Percentiles rank a stretch among this genome's conserved stretches.
Conservation (phyloP, 2,888 invertebrate genomes). For the Hyalella azteca region DNA sequence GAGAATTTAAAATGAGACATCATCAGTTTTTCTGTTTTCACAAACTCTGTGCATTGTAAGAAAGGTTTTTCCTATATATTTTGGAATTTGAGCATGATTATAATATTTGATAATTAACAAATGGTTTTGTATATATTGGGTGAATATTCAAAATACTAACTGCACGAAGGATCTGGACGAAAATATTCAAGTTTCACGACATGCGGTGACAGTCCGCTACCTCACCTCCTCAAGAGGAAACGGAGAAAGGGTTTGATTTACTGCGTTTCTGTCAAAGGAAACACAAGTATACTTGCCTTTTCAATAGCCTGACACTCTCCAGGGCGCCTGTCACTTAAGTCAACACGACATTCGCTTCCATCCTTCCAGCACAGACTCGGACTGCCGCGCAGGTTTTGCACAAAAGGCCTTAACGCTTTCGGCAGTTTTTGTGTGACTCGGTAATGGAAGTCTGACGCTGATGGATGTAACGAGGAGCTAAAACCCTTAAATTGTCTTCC, state of each 20-base stretch:
- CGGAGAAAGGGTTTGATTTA: background rate
- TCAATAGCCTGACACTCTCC: constrained; percentile 16
- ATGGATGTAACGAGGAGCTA: constrained; percentile 6
- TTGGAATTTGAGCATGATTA: too few species aligned
- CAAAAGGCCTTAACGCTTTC: constrained; percentile 23
- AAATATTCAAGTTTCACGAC: too few species aligned
- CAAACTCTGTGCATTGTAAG: too few species aligned
- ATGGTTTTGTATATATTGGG: too few species aligned
- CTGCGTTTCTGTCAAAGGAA: background rate
- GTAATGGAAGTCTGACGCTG: constrained; percentile 27
- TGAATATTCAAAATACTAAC: too few species aligned
- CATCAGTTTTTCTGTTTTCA: too few species aligned
- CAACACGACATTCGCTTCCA: constrained; percentile 14
- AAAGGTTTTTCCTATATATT: too few species aligned
- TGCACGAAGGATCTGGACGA: too few species aligned
- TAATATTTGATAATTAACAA: too few species aligned
- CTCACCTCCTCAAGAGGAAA: too few species aligned
- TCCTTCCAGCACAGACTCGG: background rate
- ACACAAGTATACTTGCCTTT: constrained; percentile 1
- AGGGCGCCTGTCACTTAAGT: constrained; percentile 20
- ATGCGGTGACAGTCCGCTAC: too few species aligned
- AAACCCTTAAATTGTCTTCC: constrained; percentile 31
- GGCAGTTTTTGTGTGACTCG: background rate
- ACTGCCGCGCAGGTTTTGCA: background rate
- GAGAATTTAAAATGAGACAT: too few species aligned